Base-by-base conservation (phyloP, 2,797 vertebrate genomes). In the Rhabdophis nuchalis region DNA sequence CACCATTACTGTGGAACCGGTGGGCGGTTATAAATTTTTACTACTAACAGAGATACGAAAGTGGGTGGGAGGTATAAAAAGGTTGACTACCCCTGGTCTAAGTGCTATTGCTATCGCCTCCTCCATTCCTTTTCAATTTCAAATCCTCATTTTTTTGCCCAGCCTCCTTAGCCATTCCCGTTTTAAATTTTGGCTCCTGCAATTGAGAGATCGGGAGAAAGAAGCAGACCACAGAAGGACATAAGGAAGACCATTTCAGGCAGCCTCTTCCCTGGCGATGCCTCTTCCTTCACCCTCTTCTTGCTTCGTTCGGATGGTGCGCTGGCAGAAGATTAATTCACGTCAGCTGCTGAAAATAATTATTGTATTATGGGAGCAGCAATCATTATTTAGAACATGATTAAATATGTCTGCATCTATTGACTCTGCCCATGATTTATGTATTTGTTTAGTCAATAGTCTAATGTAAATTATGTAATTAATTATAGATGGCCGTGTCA, bases 371-470 rank as follows among this genome's bases (percentile, higher is more conserved):
- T 98, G 98, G 98, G 98, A 98, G 98, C 98, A 98, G 98, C 98
- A 98, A 99, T 99, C 98, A 98, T 99, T 98, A 98, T 98, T 99
- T 98, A 98, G 98, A 99, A 98, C 98, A 98, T 98, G 99, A 99
- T 99, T 98, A 99, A 99, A 99, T 98, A 98, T 98, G 98, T 99
- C 98, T 98, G 97, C 96, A 97, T 98, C 98, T 98, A 99, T 99
- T 98, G 99, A 99, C 98, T 98, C 96, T 96, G 97, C 96, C 97
- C 97, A 98, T 99, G 98, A 99, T 99, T 99, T 98, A 99, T 99
- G 98, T 98, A 98, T 99, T 98, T 99, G 98, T 99, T 99, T 99
- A 99, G 98, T 99, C 98, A 98, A 99, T 98, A 98, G 98, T 98
- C 97, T 98, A 98, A 98, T 98, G 98, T 98, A 98, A 98, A 98